Evolutionary conservation across 2,888 invertebrate genomes (phyloP).

Genomic region (Drosophila setosimentum): DNA sequence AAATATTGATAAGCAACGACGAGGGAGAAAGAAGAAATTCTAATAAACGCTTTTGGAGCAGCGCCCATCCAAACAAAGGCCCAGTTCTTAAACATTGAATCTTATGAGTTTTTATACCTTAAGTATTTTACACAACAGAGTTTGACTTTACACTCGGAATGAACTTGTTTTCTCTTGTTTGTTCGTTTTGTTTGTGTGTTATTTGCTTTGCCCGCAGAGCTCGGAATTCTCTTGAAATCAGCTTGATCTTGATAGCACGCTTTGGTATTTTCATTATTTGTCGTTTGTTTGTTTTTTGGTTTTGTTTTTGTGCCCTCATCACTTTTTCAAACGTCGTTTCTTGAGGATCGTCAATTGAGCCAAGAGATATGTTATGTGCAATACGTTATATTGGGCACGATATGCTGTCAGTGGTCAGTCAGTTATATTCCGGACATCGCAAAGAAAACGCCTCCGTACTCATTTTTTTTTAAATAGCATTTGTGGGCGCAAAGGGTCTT

Average conservation of each 20-base stretch:
- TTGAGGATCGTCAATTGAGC: constrained; percentile 27
- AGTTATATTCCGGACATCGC: constrained; percentile 8
- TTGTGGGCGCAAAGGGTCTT: constrained; percentile 35
- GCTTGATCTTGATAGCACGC: constrained; percentile 71
- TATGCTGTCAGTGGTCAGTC: constrained; percentile 20
- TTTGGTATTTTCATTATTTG: constrained; percentile 34
- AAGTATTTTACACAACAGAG: constrained; percentile 37
- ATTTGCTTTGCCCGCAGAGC: constrained; percentile 32
- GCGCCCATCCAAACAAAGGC: constrained; percentile 7
- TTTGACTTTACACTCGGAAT: constrained; percentile 26
- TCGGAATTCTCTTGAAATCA: constrained; percentile 70
- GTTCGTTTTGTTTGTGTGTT: constrained; percentile 15
- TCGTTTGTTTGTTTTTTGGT: constrained; percentile 1
- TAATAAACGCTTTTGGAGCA: constrained; percentile 29
- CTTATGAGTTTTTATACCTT: constrained; percentile 36
- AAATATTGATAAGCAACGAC: constrained; percentile 57
- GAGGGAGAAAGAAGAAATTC: constrained; percentile 19
- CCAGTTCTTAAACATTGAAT: constrained; percentile 34
- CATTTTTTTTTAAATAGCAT: neutral
- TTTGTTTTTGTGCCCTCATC: neutral
- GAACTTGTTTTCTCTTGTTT: constrained; percentile 37
- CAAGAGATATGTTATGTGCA: constrained; percentile 37
- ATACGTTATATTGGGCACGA: constrained; percentile 17
- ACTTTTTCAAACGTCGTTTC: constrained; percentile 8
- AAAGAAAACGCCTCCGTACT: neutral